Evolutionary conservation across 2,888 invertebrate genomes (phyloP), one percentile per base, ranked within the genome.

Genomic region (Caenorhabditis sp.): DNA sequence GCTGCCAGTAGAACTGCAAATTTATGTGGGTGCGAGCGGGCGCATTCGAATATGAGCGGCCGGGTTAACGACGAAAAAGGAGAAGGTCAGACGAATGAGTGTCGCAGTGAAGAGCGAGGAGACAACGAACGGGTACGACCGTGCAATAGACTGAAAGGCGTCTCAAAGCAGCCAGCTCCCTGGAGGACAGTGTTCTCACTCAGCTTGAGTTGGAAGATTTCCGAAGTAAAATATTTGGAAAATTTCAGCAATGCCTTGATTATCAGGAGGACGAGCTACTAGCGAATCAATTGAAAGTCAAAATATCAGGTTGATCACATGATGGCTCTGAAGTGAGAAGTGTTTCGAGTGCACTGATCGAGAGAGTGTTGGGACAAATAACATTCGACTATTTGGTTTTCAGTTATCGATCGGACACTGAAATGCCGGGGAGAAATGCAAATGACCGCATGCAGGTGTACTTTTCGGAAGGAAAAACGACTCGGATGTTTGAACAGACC

Each of bases 31-130:
- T 55, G 39, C 26, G 55, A 20, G 27, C n/a, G 15, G 43, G 27
- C 41, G 56, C 56, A 56, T 56, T 56, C 56, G 56, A 43, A 56
- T 56, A 56, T 56, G 56, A 56, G 56, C 30, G 41, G 56, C 43
- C 22, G 53, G 56, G 56, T 56, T 56, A 56, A 56, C 56, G 56
- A 56, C 27, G 56, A 56, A 56, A 56, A 56, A 56, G 32, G 50
- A 56, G 41, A 56, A 56, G 56, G 56, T 56, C 56, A 27, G 39
- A 39, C 35, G 52, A 52, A 35, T 52, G 35, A 20, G 52, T 37
- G 27, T 41, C 26, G 27, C 48, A 48, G 15, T 15, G 30, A 48
- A 27, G 27, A 48, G 48, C 48, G 48, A 27, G 24, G 20, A 15
- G n/a, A 27, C 13, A 48, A 27, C 35, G 35, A 35, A 9, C 35